Evolutionary conservation across 2,888 invertebrate species (phyloP).

Genomic region (Andricus curvator): DNA sequence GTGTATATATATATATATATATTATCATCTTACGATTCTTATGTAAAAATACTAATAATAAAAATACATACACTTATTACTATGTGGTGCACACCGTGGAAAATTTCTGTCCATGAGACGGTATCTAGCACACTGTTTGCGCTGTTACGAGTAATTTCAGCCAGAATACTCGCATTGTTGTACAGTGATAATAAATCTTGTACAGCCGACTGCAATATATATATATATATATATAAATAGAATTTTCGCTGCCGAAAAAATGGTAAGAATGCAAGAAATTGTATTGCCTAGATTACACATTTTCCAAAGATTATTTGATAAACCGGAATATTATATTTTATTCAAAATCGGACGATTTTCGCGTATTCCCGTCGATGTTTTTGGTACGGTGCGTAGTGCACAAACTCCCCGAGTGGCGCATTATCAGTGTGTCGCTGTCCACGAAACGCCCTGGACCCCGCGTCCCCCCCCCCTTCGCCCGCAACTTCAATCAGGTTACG

Average conservation of each 20-base stretch:
- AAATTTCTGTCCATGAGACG: slow-evolving; percentile 60
- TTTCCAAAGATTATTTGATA: neutral
- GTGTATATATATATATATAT: too few relatives aligned
- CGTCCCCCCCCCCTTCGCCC: too few relatives aligned
- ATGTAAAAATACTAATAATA: slow-evolving; percentile 6
- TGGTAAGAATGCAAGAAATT: neutral
- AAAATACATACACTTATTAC: slow-evolving; percentile 57
- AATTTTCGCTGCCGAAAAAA: neutral
- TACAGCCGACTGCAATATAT: neutral
- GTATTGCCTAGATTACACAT: neutral
- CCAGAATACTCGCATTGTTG: neutral
- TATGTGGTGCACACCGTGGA: slow-evolving; percentile 59
- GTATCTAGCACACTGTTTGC: neutral
- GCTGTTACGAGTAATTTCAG: slow-evolving; percentile 12
- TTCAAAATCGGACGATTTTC: too few relatives aligned
- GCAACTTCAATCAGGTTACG: too few relatives aligned
- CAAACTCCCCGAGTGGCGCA: too few relatives aligned
- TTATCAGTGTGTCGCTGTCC: too few relatives aligned
- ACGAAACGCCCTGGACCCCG: too few relatives aligned
- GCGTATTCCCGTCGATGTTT: too few relatives aligned
- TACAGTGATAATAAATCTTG: neutral
- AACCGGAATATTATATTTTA: neutral
- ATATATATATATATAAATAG: neutral
- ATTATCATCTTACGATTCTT: neutral
- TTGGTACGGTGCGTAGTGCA: too few relatives aligned